phyloP scores from a whole-genome alignment of 2,113 vertebrate species.

The Vicugna pacos region DNA sequence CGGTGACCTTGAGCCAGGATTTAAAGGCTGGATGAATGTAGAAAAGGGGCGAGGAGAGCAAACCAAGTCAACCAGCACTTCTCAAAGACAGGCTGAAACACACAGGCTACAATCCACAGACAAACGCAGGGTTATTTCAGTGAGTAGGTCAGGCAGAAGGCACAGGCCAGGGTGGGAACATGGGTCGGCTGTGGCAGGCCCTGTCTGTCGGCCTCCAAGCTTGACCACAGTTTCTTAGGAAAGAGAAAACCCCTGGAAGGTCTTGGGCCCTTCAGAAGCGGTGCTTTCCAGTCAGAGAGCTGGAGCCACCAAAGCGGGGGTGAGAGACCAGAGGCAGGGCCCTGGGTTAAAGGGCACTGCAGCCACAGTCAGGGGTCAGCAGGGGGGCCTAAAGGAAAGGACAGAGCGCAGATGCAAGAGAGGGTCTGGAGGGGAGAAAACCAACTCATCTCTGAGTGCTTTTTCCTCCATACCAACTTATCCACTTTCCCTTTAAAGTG shows the following conservation, averaged over 20 bases:
- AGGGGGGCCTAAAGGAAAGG: accelerated
- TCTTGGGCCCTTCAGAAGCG: neutral
- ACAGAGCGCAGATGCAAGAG: neutral
- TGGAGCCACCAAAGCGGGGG: accelerated
- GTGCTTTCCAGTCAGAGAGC: neutral
- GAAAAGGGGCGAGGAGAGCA: neutral
- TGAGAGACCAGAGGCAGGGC: neutral
- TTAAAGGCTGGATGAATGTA: neutral
- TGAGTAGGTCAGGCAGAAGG: neutral
- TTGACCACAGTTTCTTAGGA: neutral
- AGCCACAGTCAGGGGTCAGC: too few species aligned
- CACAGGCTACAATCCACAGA: neutral
- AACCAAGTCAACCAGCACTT: neutral
- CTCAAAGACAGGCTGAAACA: neutral
- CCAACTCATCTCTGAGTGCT: neutral
- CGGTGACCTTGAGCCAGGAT: neutral
- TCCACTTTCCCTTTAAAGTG: neutral
- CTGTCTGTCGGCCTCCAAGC: neutral
- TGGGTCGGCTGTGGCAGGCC: neutral
- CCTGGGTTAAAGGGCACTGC: neutral
- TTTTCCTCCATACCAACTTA: neutral
- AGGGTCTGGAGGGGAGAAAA: neutral
- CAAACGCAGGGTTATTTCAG: neutral
- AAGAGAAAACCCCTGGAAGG: neutral
- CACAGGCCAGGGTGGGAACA: too few species aligned